These are phyloP conservation scores for Eucidaris tribuloides DNA, from an alignment of 35 echinoderm and acorn worm genomes.

Conservation along the genomic window DNA sequence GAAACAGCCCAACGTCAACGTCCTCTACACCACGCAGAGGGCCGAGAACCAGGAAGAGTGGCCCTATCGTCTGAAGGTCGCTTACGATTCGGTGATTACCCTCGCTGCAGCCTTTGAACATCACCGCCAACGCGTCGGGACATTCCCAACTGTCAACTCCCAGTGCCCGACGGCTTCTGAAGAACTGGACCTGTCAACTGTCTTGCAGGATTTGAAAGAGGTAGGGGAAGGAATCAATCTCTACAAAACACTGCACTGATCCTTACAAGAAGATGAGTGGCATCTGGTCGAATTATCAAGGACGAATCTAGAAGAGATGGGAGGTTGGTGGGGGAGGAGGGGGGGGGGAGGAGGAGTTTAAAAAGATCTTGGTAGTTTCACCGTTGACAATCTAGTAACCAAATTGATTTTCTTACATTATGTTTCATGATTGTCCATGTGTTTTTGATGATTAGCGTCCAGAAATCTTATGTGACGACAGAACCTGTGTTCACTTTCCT, in stretches of 20 bases:
- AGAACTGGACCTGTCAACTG: neutral
- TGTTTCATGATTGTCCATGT: too few relatives aligned
- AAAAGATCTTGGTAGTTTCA: neutral
- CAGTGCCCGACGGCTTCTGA: constrained; percentile 11
- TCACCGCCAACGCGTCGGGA: constrained; percentile 16
- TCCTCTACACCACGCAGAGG: constrained; percentile 48
- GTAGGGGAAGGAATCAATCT: constrained; percentile 39
- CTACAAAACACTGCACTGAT: too few relatives aligned
- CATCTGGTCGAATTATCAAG: too few relatives aligned
- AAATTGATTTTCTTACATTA: neutral
- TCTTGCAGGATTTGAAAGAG: constrained; percentile 58
- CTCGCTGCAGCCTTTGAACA: constrained; percentile 37
- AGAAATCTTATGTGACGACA: too few relatives aligned
- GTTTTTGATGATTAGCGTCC: too few relatives aligned
- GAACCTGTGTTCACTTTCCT: too few relatives aligned
- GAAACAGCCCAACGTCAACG: constrained; percentile 46
- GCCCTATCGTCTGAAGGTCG: constrained; percentile 64
- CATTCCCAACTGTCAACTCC: constrained; percentile 7
- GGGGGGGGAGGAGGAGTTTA: neutral
- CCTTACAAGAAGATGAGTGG: too few relatives aligned
- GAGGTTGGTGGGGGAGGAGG: too few relatives aligned
- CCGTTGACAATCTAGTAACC: neutral
- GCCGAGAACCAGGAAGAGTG: constrained; percentile 81
- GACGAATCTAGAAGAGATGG: too few relatives aligned
- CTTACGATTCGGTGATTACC: constrained; percentile 66